Conservation (phyloP, 2,113 vertebrate species). For the Cyanoramphus novaezelandiae region DNA sequence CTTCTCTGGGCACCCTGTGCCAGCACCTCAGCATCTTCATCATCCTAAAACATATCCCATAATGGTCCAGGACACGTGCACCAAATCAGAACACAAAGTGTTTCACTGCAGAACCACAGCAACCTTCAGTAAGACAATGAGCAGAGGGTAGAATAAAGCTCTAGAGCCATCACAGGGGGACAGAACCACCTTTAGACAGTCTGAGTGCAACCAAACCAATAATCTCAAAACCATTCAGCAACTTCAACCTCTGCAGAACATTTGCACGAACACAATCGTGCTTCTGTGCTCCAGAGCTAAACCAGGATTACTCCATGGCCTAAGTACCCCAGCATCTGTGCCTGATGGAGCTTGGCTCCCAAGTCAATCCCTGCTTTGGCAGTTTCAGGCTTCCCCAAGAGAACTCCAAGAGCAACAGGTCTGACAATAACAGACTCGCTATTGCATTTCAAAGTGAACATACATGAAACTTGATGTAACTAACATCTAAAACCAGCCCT, state of each 20-base stretch:
- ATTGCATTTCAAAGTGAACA: not conserved
- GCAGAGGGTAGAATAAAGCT: constrained; percentile 15
- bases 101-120: not conserved
- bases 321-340: not conserved
- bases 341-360: not conserved
- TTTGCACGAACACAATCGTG: not conserved
- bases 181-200: not conserved
- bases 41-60: not conserved
- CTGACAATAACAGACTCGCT: not conserved
- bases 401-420: not conserved
- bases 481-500: not conserved
- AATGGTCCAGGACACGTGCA: not conserved
- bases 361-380: not conserved
- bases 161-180: not conserved
- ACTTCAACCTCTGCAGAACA: not conserved
- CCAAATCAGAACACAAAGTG: not conserved
- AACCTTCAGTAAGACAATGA: not conserved
- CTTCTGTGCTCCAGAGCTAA: not conserved
- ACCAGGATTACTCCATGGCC: constrained; percentile 21
- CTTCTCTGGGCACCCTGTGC: not conserved
- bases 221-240: constrained; percentile 16
- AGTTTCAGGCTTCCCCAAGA: not conserved
- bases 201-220: not conserved
- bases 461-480: not conserved
- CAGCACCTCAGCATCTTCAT: not conserved